These are phyloP conservation scores for Drosophila atripex DNA, from an alignment of 2,888 invertebrate genomes.

Conservation along the genomic window DNA sequence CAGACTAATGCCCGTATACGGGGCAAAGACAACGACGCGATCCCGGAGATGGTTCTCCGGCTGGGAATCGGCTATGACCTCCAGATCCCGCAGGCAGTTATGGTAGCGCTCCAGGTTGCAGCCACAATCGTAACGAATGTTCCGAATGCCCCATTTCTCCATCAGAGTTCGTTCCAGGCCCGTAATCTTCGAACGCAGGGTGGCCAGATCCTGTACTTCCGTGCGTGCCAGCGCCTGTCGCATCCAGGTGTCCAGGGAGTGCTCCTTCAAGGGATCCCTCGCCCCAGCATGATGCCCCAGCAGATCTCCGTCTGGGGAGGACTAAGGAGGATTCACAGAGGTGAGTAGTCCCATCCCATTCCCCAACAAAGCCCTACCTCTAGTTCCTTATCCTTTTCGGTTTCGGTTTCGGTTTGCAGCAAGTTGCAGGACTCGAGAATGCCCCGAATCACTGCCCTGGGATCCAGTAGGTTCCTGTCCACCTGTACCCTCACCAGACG, in stretches of 20 bases:
- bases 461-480: slow-evolving; percentile 86
- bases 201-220: slow-evolving; percentile 87
- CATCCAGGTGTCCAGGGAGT: slow-evolving; percentile 86
- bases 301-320: not conserved
- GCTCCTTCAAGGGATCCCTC: slow-evolving; percentile 89
- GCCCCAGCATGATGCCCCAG: not conserved
- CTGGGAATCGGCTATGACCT: slow-evolving; percentile 89
- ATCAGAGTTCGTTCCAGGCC: slow-evolving; percentile 72
- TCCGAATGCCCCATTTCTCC: slow-evolving; percentile 85
- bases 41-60: slow-evolving; percentile 87
- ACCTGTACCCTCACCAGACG: slow-evolving; percentile 89
- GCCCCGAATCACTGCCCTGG: slow-evolving; percentile 88
- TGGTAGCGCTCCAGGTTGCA: slow-evolving; percentile 95
- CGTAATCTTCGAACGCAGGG: slow-evolving; percentile 89
- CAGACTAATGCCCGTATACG: slow-evolving; percentile 94
- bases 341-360: not conserved
- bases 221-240: slow-evolving; percentile 87
- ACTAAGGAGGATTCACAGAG: not conserved
- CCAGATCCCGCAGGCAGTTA: slow-evolving; percentile 93
- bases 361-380: not conserved
- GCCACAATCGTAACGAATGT: slow-evolving; percentile 91
- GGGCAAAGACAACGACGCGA: slow-evolving; percentile 92
- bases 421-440: slow-evolving; percentile 92
- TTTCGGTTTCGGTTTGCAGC: slow-evolving; percentile 85
- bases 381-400: not conserved